Base-by-base conservation (phyloP, 2,888 invertebrate genomes). In the Endomychus coccineus region DNA sequence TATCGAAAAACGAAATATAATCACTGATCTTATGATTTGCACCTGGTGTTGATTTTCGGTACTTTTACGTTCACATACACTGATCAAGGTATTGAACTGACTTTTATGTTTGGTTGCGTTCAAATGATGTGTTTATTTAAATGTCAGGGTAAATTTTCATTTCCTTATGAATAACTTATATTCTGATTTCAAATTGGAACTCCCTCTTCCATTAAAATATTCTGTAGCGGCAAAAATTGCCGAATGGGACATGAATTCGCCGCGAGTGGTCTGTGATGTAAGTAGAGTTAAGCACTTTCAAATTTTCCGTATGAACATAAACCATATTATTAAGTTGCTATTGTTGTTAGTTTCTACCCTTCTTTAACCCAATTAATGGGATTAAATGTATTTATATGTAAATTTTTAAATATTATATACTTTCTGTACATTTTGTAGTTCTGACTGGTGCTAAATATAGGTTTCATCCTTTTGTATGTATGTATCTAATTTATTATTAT, bases 391-490 rank as follows among this genome's bases (percentile, higher is more conserved):
- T 56, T 57, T 59, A 55, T 61, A 55, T 54, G 48, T 52, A 47
- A 51, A 48, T 49, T 42, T 55, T 52, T 54, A 56, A 49, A 55
- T 57, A 56, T 47, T 45, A 48, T 49, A 40, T 40, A 46, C 47
- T 51, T 55, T 48, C 49, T 59, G 55, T 56, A 58, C 48, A 58
- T 59, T n/a, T 62, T 54, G 62, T 64, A 65, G 62, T 63, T 55
- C 58, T 61, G 61, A 65, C 61, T 66, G 66, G 66, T 67, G 66
- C 66, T 67, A 66, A 61, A 60, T 62, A 62, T 59, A 58, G 57
- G 58, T 58, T 58, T 52, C 57, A 58, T 54, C 54, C 54, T 58
- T 59, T 60, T 64, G 57, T 56, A 56, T 58, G 54, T 57, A 55
- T 49, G 55, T 53, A 54, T 55, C 45, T 61, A 50, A 59, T 61